These are phyloP conservation scores for Poeciliopsis turneri DNA, from an alignment of 2,797 vertebrate species.

Conservation along the genomic window DNA sequence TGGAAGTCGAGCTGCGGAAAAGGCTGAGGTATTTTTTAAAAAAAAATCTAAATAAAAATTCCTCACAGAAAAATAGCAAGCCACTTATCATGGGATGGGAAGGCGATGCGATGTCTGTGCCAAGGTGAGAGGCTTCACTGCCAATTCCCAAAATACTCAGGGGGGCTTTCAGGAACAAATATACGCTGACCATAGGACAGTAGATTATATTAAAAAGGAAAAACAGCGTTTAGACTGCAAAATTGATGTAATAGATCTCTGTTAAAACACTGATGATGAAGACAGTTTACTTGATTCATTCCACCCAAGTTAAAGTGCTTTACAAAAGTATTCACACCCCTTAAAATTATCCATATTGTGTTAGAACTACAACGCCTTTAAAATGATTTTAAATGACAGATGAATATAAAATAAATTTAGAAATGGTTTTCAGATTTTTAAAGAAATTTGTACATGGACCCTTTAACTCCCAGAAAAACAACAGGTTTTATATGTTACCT, in stretches of 20 bases:
- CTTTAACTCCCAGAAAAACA: not conserved
- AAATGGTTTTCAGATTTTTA: not conserved
- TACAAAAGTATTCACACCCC: not conserved
- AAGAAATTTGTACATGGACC: no score
- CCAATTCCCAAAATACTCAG: constrained; percentile 75
- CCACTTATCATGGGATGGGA: constrained; percentile 75
- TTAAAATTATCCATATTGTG: not conserved
- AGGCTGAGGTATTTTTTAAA: constrained; percentile 67
- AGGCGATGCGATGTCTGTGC: constrained; percentile 66
- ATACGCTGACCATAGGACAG: constrained; percentile 45
- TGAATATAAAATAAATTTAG: not conserved
- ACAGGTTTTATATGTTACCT: not conserved
- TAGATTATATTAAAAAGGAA: constrained; percentile 44
- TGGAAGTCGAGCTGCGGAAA: constrained; percentile 76
- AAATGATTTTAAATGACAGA: not conserved
- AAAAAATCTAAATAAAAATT: constrained; percentile 23
- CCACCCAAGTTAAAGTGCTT: not conserved
- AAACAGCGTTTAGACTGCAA: constrained; percentile 29
- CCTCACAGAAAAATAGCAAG: constrained; percentile 68
- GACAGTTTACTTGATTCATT: not conserved
- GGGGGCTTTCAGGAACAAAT: constrained; percentile 66
- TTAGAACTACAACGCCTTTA: not conserved
- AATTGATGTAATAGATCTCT: constrained; percentile 32
- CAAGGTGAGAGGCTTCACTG: constrained; percentile 75
- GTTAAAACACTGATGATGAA: constrained; percentile 21